Evolutionary conservation across 2,888 invertebrate species (phyloP).

Genomic region (Eudasyphora cyanicolor): DNA sequence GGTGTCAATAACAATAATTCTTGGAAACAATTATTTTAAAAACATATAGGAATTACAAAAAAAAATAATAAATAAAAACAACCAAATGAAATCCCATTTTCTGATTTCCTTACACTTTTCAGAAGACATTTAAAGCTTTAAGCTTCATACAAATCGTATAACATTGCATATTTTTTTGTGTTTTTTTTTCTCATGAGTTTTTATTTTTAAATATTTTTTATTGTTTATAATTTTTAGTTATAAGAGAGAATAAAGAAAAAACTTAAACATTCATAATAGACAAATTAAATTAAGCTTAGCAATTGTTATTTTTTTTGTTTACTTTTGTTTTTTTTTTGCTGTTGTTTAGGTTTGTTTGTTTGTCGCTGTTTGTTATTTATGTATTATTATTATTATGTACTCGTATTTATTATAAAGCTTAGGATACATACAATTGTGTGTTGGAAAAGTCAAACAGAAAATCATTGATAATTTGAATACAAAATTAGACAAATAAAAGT

Average conservation of each 20-base stretch:
- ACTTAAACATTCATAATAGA: slow-evolving; percentile 13
- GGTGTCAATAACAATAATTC: background rate
- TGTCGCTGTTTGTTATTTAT: background rate
- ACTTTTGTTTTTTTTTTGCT: background rate
- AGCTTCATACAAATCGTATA: slow-evolving; percentile 63
- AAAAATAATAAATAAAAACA: slow-evolving; percentile 5
- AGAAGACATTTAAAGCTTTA: slow-evolving; percentile 63
- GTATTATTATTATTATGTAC: too few species aligned
- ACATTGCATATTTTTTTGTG: slow-evolving; percentile 54
- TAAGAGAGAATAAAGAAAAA: slow-evolving; percentile 6
- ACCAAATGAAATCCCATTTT: background rate
- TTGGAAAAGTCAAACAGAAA: slow-evolving; percentile 22
- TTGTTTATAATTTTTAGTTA: slow-evolving; percentile 5
- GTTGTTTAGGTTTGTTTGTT: slow-evolving; percentile 13
- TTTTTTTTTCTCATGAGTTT: slow-evolving; percentile 20
- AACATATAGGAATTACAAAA: too few species aligned
- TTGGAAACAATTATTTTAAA: too few species aligned
- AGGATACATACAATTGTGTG: slow-evolving; percentile 20
- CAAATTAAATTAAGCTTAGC: slow-evolving; percentile 42
- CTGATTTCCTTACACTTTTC: slow-evolving; percentile 26
- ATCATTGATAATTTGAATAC: background rate
- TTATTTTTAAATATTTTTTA: slow-evolving; percentile 31
- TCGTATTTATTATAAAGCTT: slow-evolving; percentile 63
- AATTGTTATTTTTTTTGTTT: slow-evolving; percentile 1
- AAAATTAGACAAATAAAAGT: background rate